A percentile compares a stretch with the other conserved stretches of the same genome.
These are phyloP conservation scores for Cololabis saira DNA, from an alignment of 2,113 vertebrate species.

Conservation along the genomic window DNA sequence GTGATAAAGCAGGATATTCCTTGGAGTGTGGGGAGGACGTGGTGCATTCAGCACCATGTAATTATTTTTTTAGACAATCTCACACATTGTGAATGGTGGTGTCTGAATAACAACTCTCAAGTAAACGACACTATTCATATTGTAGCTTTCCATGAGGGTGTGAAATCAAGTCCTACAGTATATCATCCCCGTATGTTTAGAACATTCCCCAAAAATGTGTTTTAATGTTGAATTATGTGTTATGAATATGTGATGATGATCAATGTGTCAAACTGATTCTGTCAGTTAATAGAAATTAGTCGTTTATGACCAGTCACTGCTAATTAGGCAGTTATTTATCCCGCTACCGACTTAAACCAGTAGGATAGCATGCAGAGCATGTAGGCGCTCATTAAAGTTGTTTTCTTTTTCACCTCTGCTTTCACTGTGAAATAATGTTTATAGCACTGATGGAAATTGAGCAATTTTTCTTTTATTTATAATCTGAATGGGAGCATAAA, in stretches of 20 bases:
- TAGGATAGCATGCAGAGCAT: too few relatives aligned
- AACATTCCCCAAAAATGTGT: conserved; percentile 6
- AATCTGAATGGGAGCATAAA: too few relatives aligned
- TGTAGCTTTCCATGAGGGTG: too few relatives aligned
- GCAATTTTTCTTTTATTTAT: too few relatives aligned
- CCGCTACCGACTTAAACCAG: too few relatives aligned
- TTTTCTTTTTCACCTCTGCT: too few relatives aligned
- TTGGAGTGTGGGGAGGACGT: conserved; percentile 2
- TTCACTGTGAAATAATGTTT: too few relatives aligned
- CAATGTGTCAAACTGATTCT: neutral
- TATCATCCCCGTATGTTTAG: conserved; percentile 21
- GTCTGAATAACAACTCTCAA: conserved; percentile 20
- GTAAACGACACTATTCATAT: conserved; percentile 8
- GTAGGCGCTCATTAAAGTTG: too few relatives aligned
- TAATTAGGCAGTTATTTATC: too few relatives aligned
- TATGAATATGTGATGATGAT: conserved; percentile 3
- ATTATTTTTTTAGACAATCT: conserved; percentile 32
- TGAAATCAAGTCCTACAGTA: neutral
- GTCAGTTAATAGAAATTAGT: neutral
- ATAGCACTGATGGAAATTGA: too few relatives aligned
- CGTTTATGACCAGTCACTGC: too few relatives aligned
- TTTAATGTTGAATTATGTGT: neutral
- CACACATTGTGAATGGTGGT: conserved; percentile 29
- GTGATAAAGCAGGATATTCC: conserved; percentile 28
- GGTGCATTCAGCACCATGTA: conserved; percentile 30